phyloP scores from a whole-genome alignment of 2,888 invertebrate genomes.

The Ormyrus labotus region DNA sequence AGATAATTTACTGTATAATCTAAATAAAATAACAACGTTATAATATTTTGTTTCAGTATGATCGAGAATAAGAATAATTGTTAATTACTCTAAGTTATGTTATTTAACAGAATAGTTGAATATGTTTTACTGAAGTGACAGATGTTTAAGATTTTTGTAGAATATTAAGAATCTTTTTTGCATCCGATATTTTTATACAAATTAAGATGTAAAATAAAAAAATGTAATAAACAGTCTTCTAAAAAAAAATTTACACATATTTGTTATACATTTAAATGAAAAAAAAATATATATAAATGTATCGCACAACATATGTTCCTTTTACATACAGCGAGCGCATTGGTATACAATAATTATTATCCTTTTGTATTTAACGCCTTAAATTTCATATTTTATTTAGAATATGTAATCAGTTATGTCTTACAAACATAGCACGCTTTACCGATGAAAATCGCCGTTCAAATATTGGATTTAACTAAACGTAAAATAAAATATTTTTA shows the following conservation, averaged over 20 bases:
- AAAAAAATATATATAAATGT: neutral
- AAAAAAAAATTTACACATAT: slow-evolving; percentile 33
- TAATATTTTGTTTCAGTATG: slow-evolving; percentile 34
- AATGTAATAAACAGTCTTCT: slow-evolving; percentile 49
- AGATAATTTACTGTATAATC: neutral
- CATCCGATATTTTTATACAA: slow-evolving; percentile 45
- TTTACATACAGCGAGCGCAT: too few relatives aligned
- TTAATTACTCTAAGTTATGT: slow-evolving; percentile 39
- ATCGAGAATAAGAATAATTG: slow-evolving; percentile 20
- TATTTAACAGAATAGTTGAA: slow-evolving; percentile 23
- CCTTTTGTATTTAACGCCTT: too few relatives aligned
- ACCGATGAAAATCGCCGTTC: too few relatives aligned
- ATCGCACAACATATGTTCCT: too few relatives aligned
- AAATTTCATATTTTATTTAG: too few relatives aligned
- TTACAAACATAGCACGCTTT: too few relatives aligned
- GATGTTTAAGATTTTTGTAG: slow-evolving; percentile 26
- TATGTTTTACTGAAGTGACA: slow-evolving; percentile 26
- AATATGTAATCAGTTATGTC: too few relatives aligned
- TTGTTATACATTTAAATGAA: slow-evolving; percentile 8
- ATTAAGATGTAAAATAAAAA: slow-evolving; percentile 46
- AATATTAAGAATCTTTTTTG: slow-evolving; percentile 5
- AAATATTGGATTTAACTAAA: too few relatives aligned
- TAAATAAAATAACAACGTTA: neutral
- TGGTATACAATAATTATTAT: too few relatives aligned
- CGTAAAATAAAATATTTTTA: too few relatives aligned